Evolutionary conservation across 2,797 vertebrate species (phyloP).

Genomic region (Myotis pilosus): DNA sequence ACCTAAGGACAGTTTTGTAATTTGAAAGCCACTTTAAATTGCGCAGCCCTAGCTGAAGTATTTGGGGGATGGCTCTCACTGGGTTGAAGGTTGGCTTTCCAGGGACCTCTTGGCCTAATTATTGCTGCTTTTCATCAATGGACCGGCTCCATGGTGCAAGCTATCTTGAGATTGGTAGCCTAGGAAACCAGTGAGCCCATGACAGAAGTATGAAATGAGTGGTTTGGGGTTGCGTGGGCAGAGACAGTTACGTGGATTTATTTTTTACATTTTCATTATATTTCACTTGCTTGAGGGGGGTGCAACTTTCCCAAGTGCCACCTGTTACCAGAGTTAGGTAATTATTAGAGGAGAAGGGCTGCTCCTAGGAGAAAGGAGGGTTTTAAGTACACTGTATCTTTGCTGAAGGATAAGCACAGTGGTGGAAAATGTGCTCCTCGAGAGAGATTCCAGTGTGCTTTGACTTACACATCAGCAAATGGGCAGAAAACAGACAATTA

Average conservation of each 20-base stretch:
- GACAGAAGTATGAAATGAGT: not conserved
- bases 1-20: not conserved
- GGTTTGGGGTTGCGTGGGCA: not conserved
- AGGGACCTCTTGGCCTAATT: conserved; percentile 22
- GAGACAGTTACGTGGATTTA: conserved; percentile 29
- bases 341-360: not conserved
- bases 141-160: not conserved
- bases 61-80: not conserved
- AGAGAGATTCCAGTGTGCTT: not conserved
- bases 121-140: not conserved
- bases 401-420: not conserved
- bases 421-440: not conserved
- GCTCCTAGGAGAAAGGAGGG: not conserved
- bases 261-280: conserved; percentile 9
- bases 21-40: conserved; percentile 5
- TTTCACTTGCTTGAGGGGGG: not conserved
- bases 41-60: not conserved
- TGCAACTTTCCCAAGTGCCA: not conserved
- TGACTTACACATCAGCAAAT: not conserved
- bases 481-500: not conserved
- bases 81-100: conserved; percentile 16
- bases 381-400: not conserved
- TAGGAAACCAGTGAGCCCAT: conserved; percentile 43
- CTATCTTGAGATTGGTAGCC: conserved; percentile 40
- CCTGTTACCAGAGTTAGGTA: conserved; percentile 19